Evolutionary conservation across 2,797 vertebrate species (phyloP).

Genomic region (Acestrorhynchus altus): DNA sequence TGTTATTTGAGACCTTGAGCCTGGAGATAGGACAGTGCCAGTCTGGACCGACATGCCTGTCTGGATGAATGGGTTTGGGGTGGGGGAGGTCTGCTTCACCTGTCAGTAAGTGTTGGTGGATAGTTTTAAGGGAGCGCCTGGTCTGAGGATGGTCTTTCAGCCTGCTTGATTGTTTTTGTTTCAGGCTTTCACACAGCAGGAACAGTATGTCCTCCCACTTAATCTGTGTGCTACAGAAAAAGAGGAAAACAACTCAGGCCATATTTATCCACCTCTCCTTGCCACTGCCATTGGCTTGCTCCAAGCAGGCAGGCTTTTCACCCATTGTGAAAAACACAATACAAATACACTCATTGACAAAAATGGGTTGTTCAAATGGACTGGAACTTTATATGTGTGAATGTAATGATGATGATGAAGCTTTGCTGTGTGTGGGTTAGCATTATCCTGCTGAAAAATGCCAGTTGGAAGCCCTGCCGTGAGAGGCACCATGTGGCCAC

Average conservation of each 20-base stretch:
- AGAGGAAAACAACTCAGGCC: constrained; percentile 35
- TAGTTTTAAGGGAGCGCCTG: neutral
- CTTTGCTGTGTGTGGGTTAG: too few relatives aligned
- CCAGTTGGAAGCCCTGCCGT: too few relatives aligned
- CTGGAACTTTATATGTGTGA: too few relatives aligned
- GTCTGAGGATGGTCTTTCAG: constrained; percentile 4
- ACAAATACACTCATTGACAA: too few relatives aligned
- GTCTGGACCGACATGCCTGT: neutral
- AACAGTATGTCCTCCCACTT: constrained; percentile 29
- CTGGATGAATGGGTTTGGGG: neutral
- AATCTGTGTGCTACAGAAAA: constrained; percentile 23
- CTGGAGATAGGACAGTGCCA: constrained; percentile 22
- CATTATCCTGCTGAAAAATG: too few relatives aligned
- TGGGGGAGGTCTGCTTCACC: constrained; percentile 1
- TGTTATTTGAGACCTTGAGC: constrained; percentile 45
- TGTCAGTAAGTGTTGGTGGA: constrained; percentile 1
- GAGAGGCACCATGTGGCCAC: too few relatives aligned
- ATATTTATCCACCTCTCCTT: constrained; percentile 4
- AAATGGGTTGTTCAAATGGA: too few relatives aligned
- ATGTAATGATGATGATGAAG: too few relatives aligned
- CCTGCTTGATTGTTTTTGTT: constrained; percentile 36
- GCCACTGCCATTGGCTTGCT: too few relatives aligned
- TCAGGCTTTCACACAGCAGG: constrained; percentile 26
- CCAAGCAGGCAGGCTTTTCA: too few relatives aligned
- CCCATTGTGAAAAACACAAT: too few relatives aligned